Base-by-base conservation (phyloP, 2,888 invertebrate genomes). In the Acrobasis repandana region DNA sequence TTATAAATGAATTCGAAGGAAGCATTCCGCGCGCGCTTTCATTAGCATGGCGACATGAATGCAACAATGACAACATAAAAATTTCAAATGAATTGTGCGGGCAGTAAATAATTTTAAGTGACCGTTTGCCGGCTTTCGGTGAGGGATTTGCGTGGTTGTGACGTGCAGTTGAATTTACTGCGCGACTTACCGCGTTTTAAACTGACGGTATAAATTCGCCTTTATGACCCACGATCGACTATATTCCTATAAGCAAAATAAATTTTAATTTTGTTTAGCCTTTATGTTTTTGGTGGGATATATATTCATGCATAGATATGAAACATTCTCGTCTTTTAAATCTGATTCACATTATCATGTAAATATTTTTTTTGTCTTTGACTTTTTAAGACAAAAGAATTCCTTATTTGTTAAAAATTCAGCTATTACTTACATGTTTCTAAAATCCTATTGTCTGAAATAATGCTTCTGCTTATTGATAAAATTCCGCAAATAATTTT, bases 71-170 rank as follows among this genome's bases (percentile, higher is more conserved):
- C 75, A 68, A 75, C 75, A 77, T 82, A 80, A 80, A 78, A 72
- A 64, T 59, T 68, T 70, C 69, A 72, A 79, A 77, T 79, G 79
- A 85, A 76, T 83, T 80, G 84, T 80, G 77, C 61, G 62, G 59
- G 67, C 72, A 67, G 76, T 86, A 86, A 85, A 88, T 86, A 80
- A 82, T 79, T 69, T 79, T 80, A 77, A 84, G 78, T 79, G 82
- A 82, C 80, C 79, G 73, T 79, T 81, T 76, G 72, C 72, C 68
- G 69, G 75, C 67, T 68, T 77, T 74, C 72, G 67, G 72, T 77
- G 77, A 80, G 77, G 80, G 72, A 77, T 77, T 77, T 70, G 72
- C 72, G 72, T 74, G 74, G 74, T 70, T 73, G 63, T 76, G 77
- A 76, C 71, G 66, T 66, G 62, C 62, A 68, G 67, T 70, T 65